Evolutionary conservation across 2,888 invertebrate genomes (phyloP), one percentile per base, ranked within the genome.

Genomic region (Auanema sp.): DNA sequence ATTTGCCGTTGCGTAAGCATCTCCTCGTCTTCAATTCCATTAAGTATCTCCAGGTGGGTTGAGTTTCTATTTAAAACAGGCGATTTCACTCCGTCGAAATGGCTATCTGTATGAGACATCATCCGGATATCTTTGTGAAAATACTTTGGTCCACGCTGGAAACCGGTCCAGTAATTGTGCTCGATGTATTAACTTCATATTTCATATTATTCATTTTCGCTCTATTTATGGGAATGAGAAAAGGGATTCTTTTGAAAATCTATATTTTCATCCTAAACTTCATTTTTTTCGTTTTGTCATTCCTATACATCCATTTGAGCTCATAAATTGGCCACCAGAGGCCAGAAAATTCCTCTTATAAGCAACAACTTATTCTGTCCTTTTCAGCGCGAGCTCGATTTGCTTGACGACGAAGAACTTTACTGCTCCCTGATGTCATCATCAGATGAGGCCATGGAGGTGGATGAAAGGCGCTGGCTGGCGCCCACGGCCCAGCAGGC

Each of bases 351-450:
- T 3, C 33, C 33, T 33, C 3, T 33, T 14, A 12, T 54, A 23
- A 14, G 3, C 16, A 16, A 49, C 16, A 33, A 40, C 12, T 53
- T 8, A 44, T 8, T 47, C 8, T 47, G 44, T 33, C 33, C 21
- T 44, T 69, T 74, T 41, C 70, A 76, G 76, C 68, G 65, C 43
- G 76, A 76, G 47, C 64, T 76, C 21, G 76, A 76, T 52, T 57
- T 65, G 41, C 55, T 76, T 58, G 76, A 76, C 69, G 74, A 74
- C 53, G 76, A 76, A 60, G 76, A 76, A 49, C 63, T 76, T 60
- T 76, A 71, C 60, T 71, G 67, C 58, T 64, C 62, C 42, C 68
- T 76, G 49, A 66, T 73, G 66, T 67, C 65, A 43, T 64, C 68
- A 55, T 52, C 66, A 41, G 68, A 66, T 58, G 64, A 70, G 24